A percentile compares a stretch with the other conserved stretches of the same genome.
phyloP scores from a whole-genome alignment of 2,888 invertebrate genomes.

The Drosophila quinaria region DNA sequence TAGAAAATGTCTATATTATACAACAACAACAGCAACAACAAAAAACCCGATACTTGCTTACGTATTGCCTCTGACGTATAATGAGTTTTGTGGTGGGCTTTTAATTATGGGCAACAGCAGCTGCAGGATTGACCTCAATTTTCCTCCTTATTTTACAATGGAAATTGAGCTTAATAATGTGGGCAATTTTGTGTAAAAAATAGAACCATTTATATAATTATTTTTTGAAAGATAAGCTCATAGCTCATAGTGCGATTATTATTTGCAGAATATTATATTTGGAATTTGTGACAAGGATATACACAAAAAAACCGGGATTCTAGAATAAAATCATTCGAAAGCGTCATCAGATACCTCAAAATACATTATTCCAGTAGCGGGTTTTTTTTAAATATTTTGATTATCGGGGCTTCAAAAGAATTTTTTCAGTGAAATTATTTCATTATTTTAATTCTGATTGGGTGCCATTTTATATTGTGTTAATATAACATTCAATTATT shows the following conservation, averaged over 20 bases:
- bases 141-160: background rate
- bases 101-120: conserved; percentile 22
- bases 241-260: background rate
- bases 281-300: background rate
- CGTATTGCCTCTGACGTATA: conserved; percentile 28
- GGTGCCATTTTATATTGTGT: too few species aligned
- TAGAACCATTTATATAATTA: background rate
- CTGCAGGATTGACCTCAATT: conserved; percentile 10
- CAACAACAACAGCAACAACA: too few species aligned
- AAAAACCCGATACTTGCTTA: conserved; percentile 39
- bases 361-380: too few species aligned
- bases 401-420: too few species aligned
- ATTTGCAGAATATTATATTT: background rate
- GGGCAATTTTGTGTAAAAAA: background rate
- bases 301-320: too few species aligned
- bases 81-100: conserved; percentile 57
- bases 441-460: too few species aligned
- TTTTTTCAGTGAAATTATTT: too few species aligned
- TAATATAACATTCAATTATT: too few species aligned
- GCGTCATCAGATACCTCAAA: too few species aligned
- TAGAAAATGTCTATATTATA: conserved; percentile 68
- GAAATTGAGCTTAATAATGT: background rate
- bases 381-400: too few species aligned
- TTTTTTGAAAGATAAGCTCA: background rate
- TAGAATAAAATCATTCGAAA: too few species aligned